phyloP scores from a whole-genome alignment of 2,888 invertebrate species.

The Erynnis tages region DNA sequence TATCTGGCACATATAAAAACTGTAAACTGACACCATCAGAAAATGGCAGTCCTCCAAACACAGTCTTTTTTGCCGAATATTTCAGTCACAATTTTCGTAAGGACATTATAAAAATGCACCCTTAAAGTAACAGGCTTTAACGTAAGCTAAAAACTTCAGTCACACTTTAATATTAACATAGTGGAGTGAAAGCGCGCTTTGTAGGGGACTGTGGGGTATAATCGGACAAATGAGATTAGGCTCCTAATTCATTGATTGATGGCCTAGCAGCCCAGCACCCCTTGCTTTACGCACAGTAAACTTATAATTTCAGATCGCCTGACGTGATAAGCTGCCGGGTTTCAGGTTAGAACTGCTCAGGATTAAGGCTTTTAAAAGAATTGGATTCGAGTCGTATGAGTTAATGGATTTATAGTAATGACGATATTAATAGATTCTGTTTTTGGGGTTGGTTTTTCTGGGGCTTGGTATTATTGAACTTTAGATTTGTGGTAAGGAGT shows the following conservation, averaged over 20 bases:
- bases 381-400: constrained; percentile 27
- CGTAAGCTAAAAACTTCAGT: constrained; percentile 6
- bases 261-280: constrained; percentile 44
- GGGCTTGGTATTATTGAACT: no score
- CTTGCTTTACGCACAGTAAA: constrained; percentile 47
- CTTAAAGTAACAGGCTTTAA: background rate
- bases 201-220: constrained; percentile 43
- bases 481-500: no score
- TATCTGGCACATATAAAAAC: no score
- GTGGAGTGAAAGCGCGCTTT: constrained; percentile 36
- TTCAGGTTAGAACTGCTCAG: constrained; percentile 17
- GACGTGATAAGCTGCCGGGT: constrained; percentile 31
- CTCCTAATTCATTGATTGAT: constrained; percentile 70
- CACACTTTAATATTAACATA: constrained; percentile 23
- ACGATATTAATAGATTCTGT: background rate
- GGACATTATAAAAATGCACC: no score
- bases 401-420: background rate
- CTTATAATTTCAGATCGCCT: constrained; percentile 39
- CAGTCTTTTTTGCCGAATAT: no score
- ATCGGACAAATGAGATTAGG: constrained; percentile 64
- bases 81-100: no score
- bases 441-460: background rate
- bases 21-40: no score
- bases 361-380: constrained; percentile 25
- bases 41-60: no score